Conservation (phyloP, 2,113 vertebrate species). For the Aix galericulata region DNA sequence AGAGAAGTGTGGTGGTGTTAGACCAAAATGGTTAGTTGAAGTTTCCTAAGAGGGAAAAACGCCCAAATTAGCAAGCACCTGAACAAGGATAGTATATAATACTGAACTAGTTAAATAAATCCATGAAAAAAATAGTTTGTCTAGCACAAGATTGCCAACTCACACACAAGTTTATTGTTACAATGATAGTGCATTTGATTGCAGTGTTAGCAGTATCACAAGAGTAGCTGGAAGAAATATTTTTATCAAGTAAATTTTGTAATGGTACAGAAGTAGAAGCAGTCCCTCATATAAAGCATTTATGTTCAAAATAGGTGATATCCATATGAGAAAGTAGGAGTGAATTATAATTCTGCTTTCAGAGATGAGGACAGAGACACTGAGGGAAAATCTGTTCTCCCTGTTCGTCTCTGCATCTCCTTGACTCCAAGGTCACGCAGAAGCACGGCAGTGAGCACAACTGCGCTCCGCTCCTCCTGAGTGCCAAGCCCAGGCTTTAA, state of each 20-base stretch:
- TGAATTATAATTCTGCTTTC: constrained; percentile 1
- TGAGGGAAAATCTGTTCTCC: not conserved
- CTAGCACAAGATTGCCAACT: not conserved
- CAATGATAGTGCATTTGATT: not conserved
- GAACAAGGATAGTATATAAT: not conserved
- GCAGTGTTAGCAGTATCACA: not conserved
- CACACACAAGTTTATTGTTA: not conserved
- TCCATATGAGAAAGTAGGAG: not conserved
- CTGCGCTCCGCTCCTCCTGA: not conserved
- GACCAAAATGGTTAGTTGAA: not conserved
- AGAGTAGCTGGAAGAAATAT: not conserved
- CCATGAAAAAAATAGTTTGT: not conserved
- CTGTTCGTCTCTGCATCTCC: constrained; percentile 20
- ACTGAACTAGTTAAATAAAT: not conserved
- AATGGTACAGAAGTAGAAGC: not conserved
- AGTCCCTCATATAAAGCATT: not conserved
- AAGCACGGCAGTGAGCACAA: not conserved
- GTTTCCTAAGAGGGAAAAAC: not conserved
- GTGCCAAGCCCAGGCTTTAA: not conserved
- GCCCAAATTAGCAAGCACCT: not conserved
- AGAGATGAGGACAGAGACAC: not conserved
- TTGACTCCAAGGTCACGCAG: not conserved
- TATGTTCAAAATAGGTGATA: not conserved
- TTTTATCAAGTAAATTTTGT: not conserved
- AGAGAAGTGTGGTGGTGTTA: not conserved